Percentiles rank a stretch among this genome's conserved stretches.
These are phyloP conservation scores for Chondrilla cf. caribensis DNA, from an alignment of 37 sponge, comb jelly and placozoan genomes.

Conservation along the genomic window DNA sequence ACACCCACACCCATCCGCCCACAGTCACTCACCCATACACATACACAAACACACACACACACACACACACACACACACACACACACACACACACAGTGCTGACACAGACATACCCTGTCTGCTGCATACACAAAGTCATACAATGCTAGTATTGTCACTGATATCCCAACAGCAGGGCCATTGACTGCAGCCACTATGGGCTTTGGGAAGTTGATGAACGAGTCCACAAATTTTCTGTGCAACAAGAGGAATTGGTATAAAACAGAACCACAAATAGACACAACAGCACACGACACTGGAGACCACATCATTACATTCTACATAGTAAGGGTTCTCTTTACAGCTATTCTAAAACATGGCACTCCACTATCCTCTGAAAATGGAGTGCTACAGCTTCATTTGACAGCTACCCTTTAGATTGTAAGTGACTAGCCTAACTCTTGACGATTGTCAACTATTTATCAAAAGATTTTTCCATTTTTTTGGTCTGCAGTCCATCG, in stretches of 20 bases:
- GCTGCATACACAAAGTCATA: constrained; percentile 92
- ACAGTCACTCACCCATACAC: too few relatives aligned
- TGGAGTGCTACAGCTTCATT: too few relatives aligned
- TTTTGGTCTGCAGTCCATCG: too few relatives aligned
- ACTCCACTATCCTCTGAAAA: too few relatives aligned
- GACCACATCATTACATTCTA: background rate
- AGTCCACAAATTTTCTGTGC: constrained; percentile 77
- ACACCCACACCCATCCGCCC: too few relatives aligned
- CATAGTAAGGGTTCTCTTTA: background rate
- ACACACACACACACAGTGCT: too few relatives aligned
- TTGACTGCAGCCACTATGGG: constrained; percentile 93
- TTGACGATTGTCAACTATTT: too few relatives aligned
- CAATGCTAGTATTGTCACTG: constrained; percentile 86
- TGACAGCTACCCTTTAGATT: too few relatives aligned
- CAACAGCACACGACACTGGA: background rate
- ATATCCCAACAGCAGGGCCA: constrained; percentile 96
- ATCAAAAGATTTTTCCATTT: too few relatives aligned
- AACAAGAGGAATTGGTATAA: background rate
- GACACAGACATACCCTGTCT: constrained; percentile 79
- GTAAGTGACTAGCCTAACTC: too few relatives aligned
- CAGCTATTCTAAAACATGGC: background rate
- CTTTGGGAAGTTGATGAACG: constrained; percentile 92
- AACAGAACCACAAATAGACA: background rate
- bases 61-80: too few relatives aligned
- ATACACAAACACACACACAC: too few relatives aligned